Percentiles rank a stretch among this genome's conserved stretches.
phyloP scores from a whole-genome alignment of 2,113 vertebrate species.

The Tor tambroides region DNA sequence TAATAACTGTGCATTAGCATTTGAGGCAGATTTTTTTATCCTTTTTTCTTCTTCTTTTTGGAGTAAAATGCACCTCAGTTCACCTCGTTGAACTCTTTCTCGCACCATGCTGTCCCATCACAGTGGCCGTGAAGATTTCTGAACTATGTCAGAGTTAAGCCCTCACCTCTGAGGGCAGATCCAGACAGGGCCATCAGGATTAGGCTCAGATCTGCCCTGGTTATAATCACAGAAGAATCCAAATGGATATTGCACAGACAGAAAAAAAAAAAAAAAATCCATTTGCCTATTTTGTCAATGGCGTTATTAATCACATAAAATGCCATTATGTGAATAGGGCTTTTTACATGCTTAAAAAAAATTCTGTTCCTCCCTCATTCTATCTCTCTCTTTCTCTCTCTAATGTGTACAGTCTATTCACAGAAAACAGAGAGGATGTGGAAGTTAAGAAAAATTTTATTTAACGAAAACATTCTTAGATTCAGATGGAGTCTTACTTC shows the following conservation, averaged over 20 bases:
- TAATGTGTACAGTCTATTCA: background rate
- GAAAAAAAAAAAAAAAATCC: slow-evolving; percentile 50
- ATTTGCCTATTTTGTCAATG: slow-evolving; percentile 70
- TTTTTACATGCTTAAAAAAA: slow-evolving; percentile 13
- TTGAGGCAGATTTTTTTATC: background rate
- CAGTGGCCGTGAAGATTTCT: slow-evolving; percentile 3
- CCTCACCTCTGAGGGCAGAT: slow-evolving; percentile 57
- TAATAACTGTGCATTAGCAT: background rate
- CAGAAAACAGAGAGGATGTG: background rate
- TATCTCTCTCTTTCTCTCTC: background rate
- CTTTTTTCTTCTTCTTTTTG: background rate
- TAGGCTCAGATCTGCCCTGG: slow-evolving; percentile 58
- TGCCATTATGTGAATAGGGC: slow-evolving; percentile 44
- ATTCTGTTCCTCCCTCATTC: no score
- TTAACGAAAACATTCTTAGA: background rate
- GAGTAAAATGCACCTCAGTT: background rate
- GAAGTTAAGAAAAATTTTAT: background rate
- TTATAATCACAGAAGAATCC: slow-evolving; percentile 68
- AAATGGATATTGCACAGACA: slow-evolving; percentile 68
- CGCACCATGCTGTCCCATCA: background rate
- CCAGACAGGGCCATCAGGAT: slow-evolving; percentile 59
- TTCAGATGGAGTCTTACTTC: background rate
- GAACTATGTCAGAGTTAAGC: slow-evolving; percentile 35
- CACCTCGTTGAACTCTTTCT: background rate
- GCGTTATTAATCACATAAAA: slow-evolving; percentile 67